Base-by-base conservation (phyloP, 2,888 invertebrate genomes). In the Omphaloscelis lunosa region DNA sequence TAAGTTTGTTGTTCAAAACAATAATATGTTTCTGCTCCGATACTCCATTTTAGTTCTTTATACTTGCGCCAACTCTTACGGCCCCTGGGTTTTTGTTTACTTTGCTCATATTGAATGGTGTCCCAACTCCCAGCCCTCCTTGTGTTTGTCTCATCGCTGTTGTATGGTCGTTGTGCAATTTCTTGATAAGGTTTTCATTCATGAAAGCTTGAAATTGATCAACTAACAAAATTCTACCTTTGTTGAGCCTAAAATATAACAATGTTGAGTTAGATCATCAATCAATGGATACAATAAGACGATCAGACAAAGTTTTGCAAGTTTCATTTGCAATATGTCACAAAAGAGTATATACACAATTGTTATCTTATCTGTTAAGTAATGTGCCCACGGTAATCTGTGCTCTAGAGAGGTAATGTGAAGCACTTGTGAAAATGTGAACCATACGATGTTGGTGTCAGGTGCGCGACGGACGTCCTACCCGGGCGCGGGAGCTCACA, bases 301-400 rank as follows among this genome's bases (percentile, higher is more conserved):
- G 71, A 78, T 76, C 51, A 67, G 70, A 70, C 80, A 79, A 89
- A 86, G 83, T 89, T 83, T 84, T 76, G 83, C 83, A 86, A 80
- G 84, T 85, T 87, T 88, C 88, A 91, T 91, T 92, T 92, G 90
- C 89, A 89, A 87, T 91, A 88, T 88, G 85, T 87, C 88, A 93
- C 91, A 91, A 92, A 91, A 77, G 89, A 88, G 85, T 68, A 68
- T 85, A 88, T 41, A 84, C 84, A 87, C 79, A 88, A 82, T 77
- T 79, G 87, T 93, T 95, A 95, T 95, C 95, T 95, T 95, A 95
- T 95, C 96, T 92, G 90, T 92, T 93, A 92, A 91, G 90, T 92
- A 91, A 92, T 85, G 89, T 88, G 87, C 85, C 80, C 83, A 89
- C 88, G 91, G 88, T 93, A 92, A 90, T 93, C 89, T 92, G 90